Evolutionary conservation across 2,113 vertebrate species (phyloP), one percentile per base, ranked within the genome.

Genomic region (Taurulus bubalis): DNA sequence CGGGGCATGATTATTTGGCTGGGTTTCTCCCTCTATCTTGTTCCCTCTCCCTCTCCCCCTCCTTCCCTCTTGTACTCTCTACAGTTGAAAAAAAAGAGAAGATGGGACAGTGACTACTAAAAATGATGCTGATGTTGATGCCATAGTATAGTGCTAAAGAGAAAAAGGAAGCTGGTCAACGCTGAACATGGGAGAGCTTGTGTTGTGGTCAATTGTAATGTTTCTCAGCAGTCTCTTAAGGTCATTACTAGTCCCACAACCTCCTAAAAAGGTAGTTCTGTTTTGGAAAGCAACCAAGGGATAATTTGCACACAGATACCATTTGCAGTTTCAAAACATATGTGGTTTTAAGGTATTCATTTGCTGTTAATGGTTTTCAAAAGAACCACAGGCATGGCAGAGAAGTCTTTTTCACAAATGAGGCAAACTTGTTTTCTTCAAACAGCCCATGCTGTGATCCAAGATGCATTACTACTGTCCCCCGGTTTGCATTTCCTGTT

Each of bases 1-100:
- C 3, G 11, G 68, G 81, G 79, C 79, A 89, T 67, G 45, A 89
- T 82, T 77, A 38, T 85, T 85, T 87, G 70, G 67, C 80, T 70
- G 30, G 26, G 20, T 56, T 67, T 81, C 59, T 89, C 67, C 24
- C 24, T 64, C 30, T 34, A 51, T 78, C 59, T 80, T 78, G n/a
- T 71, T 79, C 42, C 12, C 65, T 58, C 28, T 49, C 30, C 24
- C 42, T 30, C 75, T 32, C 10, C 32, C 56, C 32, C 51, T 63
- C 65, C 49, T 75, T 51, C 58, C 51, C 28, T 51, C 58, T 38
- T 75, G 59, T 45, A 51, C 69, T 82, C 75, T 68, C 73, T 71
- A 8, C 0, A 12, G 62, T 73, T 63, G 24, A 40, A 59, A 45
- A 69, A 75, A 42, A 79, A 12, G 12, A 47, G 51, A 62, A 67